Evolutionary conservation across 1,140 invertebrate species (phyloP), one percentile per base, ranked within the genome.

Genomic region (Cydia amplana): DNA sequence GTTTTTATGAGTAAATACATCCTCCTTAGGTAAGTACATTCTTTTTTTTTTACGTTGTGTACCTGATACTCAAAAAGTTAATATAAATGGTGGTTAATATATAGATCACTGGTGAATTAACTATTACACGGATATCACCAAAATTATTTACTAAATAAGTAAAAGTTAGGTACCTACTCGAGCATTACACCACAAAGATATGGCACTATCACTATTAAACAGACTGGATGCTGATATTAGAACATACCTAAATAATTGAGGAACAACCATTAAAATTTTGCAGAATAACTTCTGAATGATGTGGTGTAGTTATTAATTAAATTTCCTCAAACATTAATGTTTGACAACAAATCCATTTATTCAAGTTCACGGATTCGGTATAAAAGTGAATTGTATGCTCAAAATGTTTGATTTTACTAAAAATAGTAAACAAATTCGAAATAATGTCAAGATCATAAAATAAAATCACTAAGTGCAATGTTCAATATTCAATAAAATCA

Each of bases 81-180:
- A 23, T 60, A 60, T 23, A 60, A 12, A 60, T 2, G 20, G 9
- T 60, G 20, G 7, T 60, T 60, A 60, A 23, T 23, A 23, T 10
- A 10, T 40, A 36, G 7, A 60, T 16, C n/a, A 70, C 65, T 43
- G n/a, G 28, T 70, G 36, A 5, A 70, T 46, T 46, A 16, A 12
- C 43, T 46, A 36, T 70, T 40, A 40, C 36, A 70, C n/a, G 16
- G 18, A 70, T 7, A 70, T 70, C 65, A 70, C 65, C 65, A 70
- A 70, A 67, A 70, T 20, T n/a, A 36, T 36, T 70, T 70, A 40
- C 32, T 70, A 18, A 70, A 9, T 28, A 32, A 5, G 12, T 40
- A 70, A 70, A 23, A 60, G 18, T 23, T 60, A 23, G 20, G 55
- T 10, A 60, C 43, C 4, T n/a, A 49, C 51, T 23, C 20, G 20